Evolutionary conservation across 2,797 vertebrate genomes (phyloP).

Genomic region (Thunnus albacares): DNA sequence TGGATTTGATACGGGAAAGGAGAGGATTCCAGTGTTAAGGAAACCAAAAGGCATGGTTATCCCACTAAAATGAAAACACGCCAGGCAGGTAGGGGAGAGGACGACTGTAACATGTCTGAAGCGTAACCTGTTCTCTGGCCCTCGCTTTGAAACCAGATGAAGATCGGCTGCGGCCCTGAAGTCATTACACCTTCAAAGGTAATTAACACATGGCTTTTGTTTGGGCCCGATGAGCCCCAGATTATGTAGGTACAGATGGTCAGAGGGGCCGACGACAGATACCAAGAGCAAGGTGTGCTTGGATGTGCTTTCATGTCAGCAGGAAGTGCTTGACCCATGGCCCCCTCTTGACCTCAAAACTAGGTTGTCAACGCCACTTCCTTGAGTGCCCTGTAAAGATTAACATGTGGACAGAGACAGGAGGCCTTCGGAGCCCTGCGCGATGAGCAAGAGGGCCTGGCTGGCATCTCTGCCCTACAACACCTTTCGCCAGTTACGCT

Average conservation of each 20-base stretch:
- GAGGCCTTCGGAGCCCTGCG: constrained; percentile 54
- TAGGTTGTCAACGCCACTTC: constrained; percentile 85
- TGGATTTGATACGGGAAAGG: constrained; percentile 47
- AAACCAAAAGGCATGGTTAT: constrained; percentile 43
- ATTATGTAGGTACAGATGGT: constrained; percentile 87
- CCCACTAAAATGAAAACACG: constrained; percentile 57
- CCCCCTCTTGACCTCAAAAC: constrained; percentile 84
- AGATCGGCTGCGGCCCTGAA: constrained; percentile 81
- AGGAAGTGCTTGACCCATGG: constrained; percentile 85
- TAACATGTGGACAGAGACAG: constrained; percentile 83
- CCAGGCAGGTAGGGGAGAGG: constrained; percentile 65
- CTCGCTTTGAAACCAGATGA: constrained; percentile 86
- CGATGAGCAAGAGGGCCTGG: constrained; percentile 70
- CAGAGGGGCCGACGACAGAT: constrained; percentile 73
- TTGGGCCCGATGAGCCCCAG: constrained; percentile 83
- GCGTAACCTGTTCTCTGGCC: constrained; percentile 80
- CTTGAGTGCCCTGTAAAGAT: constrained; percentile 83
- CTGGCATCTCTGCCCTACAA: constrained; percentile 65
- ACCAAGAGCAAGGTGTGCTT: constrained; percentile 86
- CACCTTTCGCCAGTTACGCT: constrained; percentile 60
- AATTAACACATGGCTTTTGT: constrained; percentile 90
- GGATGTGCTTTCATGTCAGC: constrained; percentile 88
- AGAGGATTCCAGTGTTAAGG: constrained; percentile 15
- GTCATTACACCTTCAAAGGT: constrained; percentile 89
- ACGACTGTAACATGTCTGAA: constrained; percentile 81